phyloP scores from a whole-genome alignment of 1,140 invertebrate species.

The Littorina saxatilis region DNA sequence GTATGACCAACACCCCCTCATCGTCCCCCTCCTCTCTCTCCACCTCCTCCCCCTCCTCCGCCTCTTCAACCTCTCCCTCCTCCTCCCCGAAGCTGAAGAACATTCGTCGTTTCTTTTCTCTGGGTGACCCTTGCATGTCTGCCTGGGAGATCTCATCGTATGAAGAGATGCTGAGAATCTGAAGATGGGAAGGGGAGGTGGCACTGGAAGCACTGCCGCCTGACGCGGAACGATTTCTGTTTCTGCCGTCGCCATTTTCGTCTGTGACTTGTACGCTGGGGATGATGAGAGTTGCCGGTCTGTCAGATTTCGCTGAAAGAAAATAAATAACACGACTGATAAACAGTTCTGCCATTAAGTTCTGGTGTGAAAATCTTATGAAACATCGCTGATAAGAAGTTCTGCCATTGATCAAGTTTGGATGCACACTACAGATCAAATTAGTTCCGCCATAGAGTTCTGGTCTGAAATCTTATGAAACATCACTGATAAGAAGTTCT shows the following conservation, averaged over 20 bases:
- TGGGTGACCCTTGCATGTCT: neutral
- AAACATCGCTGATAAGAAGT: no score
- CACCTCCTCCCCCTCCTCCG: conserved; percentile 20
- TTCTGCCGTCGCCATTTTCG: neutral
- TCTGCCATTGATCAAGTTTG: no score
- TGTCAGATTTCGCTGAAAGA: neutral
- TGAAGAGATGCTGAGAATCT: conserved; percentile 9
- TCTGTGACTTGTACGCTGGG: conserved; percentile 16
- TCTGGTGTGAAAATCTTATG: no score
- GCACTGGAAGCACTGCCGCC: neutral
- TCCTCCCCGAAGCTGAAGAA: neutral
- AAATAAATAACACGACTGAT: no score
- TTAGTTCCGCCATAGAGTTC: no score
- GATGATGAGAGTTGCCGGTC: neutral
- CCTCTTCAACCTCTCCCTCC: neutral
- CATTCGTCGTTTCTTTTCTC: no score
- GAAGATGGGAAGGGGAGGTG: neutral
- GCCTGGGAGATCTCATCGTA: neutral
- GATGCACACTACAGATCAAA: no score
- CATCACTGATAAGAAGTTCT: no score
- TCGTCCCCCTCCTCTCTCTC: neutral
- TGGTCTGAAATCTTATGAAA: no score
- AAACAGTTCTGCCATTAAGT: no score
- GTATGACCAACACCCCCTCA: conserved; percentile 1
- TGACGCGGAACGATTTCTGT: neutral